phyloP scores from a whole-genome alignment of 2,797 vertebrate genomes.

The Poeciliopsis presidionis region DNA sequence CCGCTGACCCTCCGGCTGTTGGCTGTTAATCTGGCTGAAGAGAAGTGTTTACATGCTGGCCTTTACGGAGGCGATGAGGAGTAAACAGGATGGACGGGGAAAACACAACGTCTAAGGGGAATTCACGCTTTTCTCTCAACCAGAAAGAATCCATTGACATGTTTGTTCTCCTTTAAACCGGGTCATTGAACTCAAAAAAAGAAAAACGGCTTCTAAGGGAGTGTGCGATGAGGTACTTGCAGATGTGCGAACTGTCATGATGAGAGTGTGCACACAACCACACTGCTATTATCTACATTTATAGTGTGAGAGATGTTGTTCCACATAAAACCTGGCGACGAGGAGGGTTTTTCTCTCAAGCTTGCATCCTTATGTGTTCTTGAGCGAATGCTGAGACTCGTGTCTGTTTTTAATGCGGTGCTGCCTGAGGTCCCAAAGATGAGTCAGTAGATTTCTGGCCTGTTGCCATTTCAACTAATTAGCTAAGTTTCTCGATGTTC shows the following conservation, averaged over 20 bases:
- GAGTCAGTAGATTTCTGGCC: conserved; percentile 3
- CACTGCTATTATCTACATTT: conserved; percentile 32
- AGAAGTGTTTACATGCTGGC: conserved; percentile 55
- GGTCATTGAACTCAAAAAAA: conserved; percentile 66
- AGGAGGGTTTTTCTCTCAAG: background rate
- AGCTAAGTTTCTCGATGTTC: background rate
- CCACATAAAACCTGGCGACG: background rate
- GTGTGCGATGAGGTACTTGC: conserved; percentile 23
- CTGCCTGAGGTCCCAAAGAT: background rate
- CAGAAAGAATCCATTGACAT: conserved; percentile 73
- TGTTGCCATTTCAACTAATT: background rate
- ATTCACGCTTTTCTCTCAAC: conserved; percentile 59
- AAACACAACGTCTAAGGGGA: conserved; percentile 51
- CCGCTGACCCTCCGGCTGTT: conserved; percentile 35
- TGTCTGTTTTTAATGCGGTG: background rate
- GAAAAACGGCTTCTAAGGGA: conserved; percentile 20
- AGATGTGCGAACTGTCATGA: conserved; percentile 57
- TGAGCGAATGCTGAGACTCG: background rate
- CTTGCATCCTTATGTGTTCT: background rate
- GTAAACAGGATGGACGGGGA: conserved; percentile 33
- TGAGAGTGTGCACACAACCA: conserved; percentile 31
- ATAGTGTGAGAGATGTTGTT: background rate
- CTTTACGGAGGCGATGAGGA: conserved; percentile 40
- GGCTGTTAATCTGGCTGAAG: conserved; percentile 43
- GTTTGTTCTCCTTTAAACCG: conserved; percentile 70